A percentile compares a stretch with the other conserved stretches of the same genome.
Evolutionary conservation across 2,888 invertebrate species (phyloP).

Genomic region (Hypolimnas misippus): DNA sequence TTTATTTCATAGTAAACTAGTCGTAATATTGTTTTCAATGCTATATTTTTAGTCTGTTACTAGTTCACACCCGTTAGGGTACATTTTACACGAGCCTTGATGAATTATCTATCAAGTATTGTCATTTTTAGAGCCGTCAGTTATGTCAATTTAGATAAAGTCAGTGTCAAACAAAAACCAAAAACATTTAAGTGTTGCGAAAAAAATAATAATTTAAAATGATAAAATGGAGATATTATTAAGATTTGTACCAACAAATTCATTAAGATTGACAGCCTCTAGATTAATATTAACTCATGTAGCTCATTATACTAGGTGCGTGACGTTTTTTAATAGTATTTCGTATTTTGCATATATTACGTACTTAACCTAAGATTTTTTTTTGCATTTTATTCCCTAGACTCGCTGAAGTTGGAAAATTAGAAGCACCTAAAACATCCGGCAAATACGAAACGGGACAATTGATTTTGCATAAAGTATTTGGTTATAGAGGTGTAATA

Average conservation of each 20-base stretch:
- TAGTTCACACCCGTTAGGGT: too few relatives aligned
- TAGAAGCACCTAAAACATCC: slow-evolving; percentile 93
- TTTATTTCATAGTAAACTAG: too few relatives aligned
- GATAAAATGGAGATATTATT: slow-evolving; percentile 82
- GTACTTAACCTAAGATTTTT: slow-evolving; percentile 67
- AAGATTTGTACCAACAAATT: slow-evolving; percentile 72
- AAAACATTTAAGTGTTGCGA: slow-evolving; percentile 49
- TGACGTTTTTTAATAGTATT: slow-evolving; percentile 28
- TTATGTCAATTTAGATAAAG: slow-evolving; percentile 7
- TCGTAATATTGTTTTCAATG: too few relatives aligned
- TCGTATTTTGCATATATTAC: slow-evolving; percentile 48
- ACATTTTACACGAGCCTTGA: too few relatives aligned
- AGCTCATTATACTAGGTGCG: slow-evolving; percentile 76
- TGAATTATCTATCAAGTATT: too few relatives aligned
- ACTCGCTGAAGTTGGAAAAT: slow-evolving; percentile 96
- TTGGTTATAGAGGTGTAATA: slow-evolving; percentile 98
- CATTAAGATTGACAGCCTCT: slow-evolving; percentile 66
- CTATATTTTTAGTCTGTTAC: too few relatives aligned
- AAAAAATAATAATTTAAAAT: slow-evolving; percentile 69
- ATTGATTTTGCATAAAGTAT: slow-evolving; percentile 97
- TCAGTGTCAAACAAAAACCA: slow-evolving; percentile 66
- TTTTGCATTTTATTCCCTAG: slow-evolving; percentile 73
- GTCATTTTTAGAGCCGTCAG: not conserved
- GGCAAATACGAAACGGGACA: slow-evolving; percentile 98
- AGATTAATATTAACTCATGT: slow-evolving; percentile 72